Evolutionary conservation across 2,888 invertebrate genomes (phyloP).

Genomic region (Sericinus montela): DNA sequence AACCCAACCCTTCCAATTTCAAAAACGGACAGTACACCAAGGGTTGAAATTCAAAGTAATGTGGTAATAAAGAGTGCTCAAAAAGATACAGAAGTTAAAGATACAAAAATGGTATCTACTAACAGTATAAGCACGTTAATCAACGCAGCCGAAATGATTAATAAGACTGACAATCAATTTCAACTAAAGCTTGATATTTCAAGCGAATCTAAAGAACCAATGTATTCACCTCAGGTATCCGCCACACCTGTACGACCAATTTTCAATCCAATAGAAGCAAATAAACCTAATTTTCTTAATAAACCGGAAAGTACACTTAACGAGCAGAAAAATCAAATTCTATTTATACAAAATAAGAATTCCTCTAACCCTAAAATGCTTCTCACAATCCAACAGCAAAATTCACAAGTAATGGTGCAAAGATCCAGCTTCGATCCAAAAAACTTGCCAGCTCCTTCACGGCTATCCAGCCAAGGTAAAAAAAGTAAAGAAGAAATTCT

Average conservation of each 20-base stretch:
- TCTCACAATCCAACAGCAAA: conserved; percentile 58
- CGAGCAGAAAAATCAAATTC: conserved; percentile 63
- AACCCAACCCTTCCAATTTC: conserved; percentile 38
- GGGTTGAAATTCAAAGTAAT: conserved; percentile 68
- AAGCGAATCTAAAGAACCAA: conserved; percentile 25
- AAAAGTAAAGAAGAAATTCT: conserved; percentile 62
- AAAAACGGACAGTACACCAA: conserved; percentile 33
- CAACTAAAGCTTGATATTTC: conserved; percentile 42
- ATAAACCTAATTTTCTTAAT: conserved; percentile 41
- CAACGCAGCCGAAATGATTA: conserved; percentile 60
- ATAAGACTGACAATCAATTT: conserved; percentile 51
- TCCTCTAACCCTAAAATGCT: conserved; percentile 58
- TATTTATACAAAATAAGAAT: conserved; percentile 62
- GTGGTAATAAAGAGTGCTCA: conserved; percentile 58
- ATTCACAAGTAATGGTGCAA: conserved; percentile 59
- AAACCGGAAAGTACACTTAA: conserved; percentile 47
- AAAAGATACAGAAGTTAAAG: conserved; percentile 42
- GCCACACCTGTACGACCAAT: conserved; percentile 31
- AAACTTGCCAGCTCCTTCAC: conserved; percentile 74
- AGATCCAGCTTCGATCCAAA: conserved; percentile 63
- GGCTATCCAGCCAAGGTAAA: conserved; percentile 59
- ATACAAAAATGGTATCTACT: conserved; percentile 22
- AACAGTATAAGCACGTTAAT: conserved; percentile 53
- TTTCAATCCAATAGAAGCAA: conserved; percentile 52
- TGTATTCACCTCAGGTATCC: conserved; percentile 8